These are phyloP conservation scores for Sebastes glaucus DNA, from an alignment of 2,797 vertebrate genomes.

Conservation along the genomic window DNA sequence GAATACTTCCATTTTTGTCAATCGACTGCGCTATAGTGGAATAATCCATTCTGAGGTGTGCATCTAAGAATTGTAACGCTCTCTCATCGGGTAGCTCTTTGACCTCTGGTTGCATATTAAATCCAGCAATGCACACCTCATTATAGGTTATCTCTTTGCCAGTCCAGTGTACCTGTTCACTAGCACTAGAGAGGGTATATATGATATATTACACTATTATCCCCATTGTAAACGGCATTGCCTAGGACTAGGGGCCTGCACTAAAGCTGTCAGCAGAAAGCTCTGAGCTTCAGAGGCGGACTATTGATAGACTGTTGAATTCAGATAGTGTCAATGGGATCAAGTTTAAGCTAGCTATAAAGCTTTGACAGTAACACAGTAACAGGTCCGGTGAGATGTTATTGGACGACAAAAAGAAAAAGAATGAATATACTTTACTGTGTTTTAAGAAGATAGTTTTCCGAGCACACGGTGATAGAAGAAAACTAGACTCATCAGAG, in stretches of 20 bases:
- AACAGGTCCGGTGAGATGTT: neutral
- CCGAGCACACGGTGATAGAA: neutral
- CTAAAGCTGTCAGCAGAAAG: slow-evolving; percentile 1
- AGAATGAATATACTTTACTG: neutral
- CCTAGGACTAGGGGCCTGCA: neutral
- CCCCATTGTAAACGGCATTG: neutral
- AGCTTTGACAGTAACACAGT: neutral
- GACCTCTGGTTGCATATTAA: neutral
- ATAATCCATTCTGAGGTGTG: neutral
- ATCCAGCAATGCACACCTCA: neutral
- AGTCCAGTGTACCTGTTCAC: neutral
- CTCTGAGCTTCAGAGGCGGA: neutral
- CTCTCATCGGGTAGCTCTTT: neutral
- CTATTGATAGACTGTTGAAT: slow-evolving; percentile 2
- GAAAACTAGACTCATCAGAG: neutral
- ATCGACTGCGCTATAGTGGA: neutral
- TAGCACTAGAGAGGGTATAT: neutral
- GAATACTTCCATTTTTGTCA: neutral
- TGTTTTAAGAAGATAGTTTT: neutral
- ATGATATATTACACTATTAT: neutral
- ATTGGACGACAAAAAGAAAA: neutral
- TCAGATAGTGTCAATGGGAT: neutral
- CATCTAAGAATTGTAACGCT: neutral
- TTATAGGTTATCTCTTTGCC: neutral
- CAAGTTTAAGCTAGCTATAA: neutral